phyloP scores from a whole-genome alignment of 2,888 invertebrate genomes.

The Apamea anceps region DNA sequence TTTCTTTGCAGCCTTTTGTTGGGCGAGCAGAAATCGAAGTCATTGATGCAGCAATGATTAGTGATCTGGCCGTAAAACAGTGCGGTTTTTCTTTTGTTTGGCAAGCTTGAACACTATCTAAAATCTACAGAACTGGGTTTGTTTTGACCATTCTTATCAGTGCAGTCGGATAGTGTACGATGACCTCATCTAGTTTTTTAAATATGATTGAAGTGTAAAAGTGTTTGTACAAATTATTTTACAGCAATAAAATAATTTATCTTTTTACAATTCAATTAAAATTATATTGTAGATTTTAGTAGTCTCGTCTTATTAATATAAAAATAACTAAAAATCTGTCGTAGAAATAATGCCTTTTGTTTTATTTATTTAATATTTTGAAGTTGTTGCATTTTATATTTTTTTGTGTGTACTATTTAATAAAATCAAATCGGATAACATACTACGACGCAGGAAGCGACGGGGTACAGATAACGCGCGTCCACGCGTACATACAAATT shows the following conservation, averaged over 20 bases:
- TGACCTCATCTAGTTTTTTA: neutral
- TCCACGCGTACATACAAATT: too few species aligned
- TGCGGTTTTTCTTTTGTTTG: neutral
- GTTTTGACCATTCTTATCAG: neutral
- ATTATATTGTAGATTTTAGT: neutral
- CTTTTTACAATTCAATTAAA: neutral
- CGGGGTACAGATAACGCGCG: too few species aligned
- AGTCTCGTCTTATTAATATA: neutral
- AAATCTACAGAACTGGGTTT: neutral
- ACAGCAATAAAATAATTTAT: neutral
- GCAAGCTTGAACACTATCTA: neutral
- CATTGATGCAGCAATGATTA: slow-evolving; percentile 22
- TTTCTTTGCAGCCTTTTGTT: slow-evolving; percentile 32
- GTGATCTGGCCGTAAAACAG: neutral
- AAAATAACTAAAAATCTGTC: neutral
- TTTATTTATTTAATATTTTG: neutral
- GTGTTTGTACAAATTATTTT: neutral
- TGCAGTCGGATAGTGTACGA: neutral
- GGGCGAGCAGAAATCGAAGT: neutral
- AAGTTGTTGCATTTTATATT: too few species aligned
- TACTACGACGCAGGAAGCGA: too few species aligned
- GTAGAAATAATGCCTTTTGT: neutral
- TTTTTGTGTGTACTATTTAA: too few species aligned
- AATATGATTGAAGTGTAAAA: neutral
- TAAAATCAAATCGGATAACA: too few species aligned